phyloP scores from a whole-genome alignment of 2,113 vertebrate genomes.

The Spermophilus dauricus region DNA sequence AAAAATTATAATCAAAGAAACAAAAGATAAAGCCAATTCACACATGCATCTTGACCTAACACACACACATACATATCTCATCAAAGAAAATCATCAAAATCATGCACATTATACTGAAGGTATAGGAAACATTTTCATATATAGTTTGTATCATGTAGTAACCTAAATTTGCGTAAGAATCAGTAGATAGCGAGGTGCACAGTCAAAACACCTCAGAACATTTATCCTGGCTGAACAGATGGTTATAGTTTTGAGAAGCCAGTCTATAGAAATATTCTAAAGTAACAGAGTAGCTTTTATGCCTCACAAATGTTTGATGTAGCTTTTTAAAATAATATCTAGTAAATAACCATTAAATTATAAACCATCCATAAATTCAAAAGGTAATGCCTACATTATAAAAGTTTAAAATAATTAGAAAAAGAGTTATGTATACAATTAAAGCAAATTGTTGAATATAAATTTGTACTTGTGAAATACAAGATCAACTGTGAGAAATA shows the following conservation, averaged over 20 bases:
- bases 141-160: background rate
- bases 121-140: background rate
- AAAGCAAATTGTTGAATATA: background rate
- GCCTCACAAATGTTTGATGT: background rate
- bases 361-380: background rate
- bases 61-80: background rate
- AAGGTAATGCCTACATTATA: background rate
- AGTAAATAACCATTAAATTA: background rate
- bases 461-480: background rate
- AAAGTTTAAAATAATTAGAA: background rate
- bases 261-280: background rate
- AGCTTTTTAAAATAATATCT: background rate
- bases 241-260: background rate
- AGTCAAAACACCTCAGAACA: background rate
- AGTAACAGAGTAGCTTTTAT: background rate
- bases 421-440: background rate
- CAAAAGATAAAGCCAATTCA: background rate
- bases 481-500: background rate
- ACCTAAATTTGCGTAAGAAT: background rate
- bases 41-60: background rate
- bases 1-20: background rate
- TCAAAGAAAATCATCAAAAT: background rate
- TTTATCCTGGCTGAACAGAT: background rate
- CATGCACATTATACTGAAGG: background rate
- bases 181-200: background rate